phyloP scores from a whole-genome alignment of 2,797 vertebrate genomes.

The Siniperca obscura region DNA sequence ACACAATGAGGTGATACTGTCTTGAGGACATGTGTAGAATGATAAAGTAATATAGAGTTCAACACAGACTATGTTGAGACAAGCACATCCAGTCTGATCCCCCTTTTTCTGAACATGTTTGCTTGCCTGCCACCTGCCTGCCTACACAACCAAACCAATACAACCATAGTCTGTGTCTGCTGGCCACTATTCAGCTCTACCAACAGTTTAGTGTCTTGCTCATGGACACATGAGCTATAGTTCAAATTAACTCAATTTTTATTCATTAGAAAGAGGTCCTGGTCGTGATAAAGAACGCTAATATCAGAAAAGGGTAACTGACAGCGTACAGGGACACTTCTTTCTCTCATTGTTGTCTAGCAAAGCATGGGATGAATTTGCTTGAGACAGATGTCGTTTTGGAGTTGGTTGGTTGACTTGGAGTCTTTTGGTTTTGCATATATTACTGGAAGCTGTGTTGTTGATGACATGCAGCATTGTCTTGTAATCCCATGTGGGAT shows the following conservation, averaged over 20 bases:
- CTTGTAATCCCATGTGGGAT: too few species aligned
- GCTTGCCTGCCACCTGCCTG: not conserved
- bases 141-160: too few species aligned
- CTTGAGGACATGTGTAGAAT: conserved; percentile 18
- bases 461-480: too few species aligned
- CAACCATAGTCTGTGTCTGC: not conserved
- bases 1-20: conserved; percentile 32
- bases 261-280: not conserved
- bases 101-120: not conserved
- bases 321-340: too few species aligned
- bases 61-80: not conserved
- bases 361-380: too few species aligned
- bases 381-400: too few species aligned
- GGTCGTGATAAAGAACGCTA: too few species aligned
- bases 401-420: too few species aligned
- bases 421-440: too few species aligned
- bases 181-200: too few species aligned
- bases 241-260: not conserved
- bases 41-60: conserved; percentile 19
- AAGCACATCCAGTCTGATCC: not conserved
- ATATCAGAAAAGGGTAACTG: too few species aligned
- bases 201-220: not conserved
- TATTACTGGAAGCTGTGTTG: too few species aligned
- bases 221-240: not conserved
- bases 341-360: not conserved